Evolutionary conservation across 2,113 vertebrate genomes (phyloP).

Genomic region (Sebastes schlegelii): DNA sequence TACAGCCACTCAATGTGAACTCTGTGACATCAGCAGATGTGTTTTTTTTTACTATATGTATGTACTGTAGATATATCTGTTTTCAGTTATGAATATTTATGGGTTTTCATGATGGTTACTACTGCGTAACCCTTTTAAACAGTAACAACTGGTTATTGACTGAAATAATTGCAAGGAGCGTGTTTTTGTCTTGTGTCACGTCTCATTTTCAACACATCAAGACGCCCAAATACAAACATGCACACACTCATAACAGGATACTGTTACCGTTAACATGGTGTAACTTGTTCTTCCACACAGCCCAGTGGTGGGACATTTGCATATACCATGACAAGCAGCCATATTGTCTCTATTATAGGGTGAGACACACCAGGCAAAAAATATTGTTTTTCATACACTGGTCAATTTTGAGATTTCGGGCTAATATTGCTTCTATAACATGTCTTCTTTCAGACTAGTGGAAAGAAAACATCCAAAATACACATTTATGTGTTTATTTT

Average conservation of each 20-base stretch:
- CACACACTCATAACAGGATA: background rate
- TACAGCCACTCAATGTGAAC: conserved; percentile 44
- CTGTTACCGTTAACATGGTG: conserved; percentile 15
- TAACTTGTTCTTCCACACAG: conserved; percentile 6
- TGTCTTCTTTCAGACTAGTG: too few relatives aligned
- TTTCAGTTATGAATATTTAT: conserved; percentile 48
- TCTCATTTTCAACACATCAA: conserved; percentile 31
- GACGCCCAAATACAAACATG: background rate
- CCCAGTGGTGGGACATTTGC: background rate
- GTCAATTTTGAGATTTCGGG: too few relatives aligned
- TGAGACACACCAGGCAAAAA: too few relatives aligned
- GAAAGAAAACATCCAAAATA: too few relatives aligned
- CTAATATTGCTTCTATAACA: too few relatives aligned
- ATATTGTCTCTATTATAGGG: conserved; percentile 10
- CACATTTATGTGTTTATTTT: too few relatives aligned
- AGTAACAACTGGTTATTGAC: conserved; percentile 27
- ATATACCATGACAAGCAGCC: conserved; percentile 24
- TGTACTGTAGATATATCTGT: conserved; percentile 1
- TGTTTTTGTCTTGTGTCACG: conserved; percentile 38
- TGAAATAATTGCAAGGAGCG: conserved; percentile 21
- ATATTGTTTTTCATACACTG: too few relatives aligned
- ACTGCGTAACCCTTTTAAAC: background rate
- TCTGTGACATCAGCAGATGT: conserved; percentile 28
- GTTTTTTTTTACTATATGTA: conserved; percentile 3
- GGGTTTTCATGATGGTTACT: conserved; percentile 12